These are phyloP conservation scores for Trissolcus basalis DNA, from an alignment of 1,140 invertebrate species.

Conservation along the genomic window DNA sequence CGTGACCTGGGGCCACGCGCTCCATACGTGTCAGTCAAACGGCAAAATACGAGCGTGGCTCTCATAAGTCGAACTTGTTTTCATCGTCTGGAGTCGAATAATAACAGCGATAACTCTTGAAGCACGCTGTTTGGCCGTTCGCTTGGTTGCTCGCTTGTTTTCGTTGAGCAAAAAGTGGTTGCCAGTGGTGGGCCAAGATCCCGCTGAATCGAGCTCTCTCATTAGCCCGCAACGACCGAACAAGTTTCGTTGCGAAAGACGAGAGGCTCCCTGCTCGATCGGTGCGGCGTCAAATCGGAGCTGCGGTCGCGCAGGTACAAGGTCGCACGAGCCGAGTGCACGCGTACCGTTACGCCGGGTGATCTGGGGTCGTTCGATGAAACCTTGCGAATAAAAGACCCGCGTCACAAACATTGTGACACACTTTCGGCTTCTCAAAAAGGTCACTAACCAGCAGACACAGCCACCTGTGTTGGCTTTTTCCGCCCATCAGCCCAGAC, in stretches of 20 bases:
- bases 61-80: conserved; percentile 11
- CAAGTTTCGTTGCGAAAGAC: no score
- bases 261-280: no score
- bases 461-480: conserved; percentile 33
- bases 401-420: conserved; percentile 43
- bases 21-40: conserved; percentile 20
- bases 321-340: no score
- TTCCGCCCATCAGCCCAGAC: conserved; percentile 13
- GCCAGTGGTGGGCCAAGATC: no score
- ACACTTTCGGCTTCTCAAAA: conserved; percentile 32
- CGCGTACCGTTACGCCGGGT: no score
- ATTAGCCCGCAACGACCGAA: no score
- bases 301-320: conserved; percentile 5
- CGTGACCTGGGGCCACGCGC: conserved; percentile 19
- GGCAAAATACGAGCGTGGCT: conserved; percentile 10
- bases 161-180: background rate
- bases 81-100: conserved; percentile 6
- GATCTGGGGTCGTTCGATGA: no score
- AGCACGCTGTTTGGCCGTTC: background rate
- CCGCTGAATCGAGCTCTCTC: no score
- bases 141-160: background rate
- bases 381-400: conserved; percentile 9
- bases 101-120: conserved; percentile 19
- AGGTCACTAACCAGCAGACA: conserved; percentile 38
- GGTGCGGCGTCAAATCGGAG: no score